Conservation (phyloP, 2,888 invertebrate species). For the Xestia xanthographa region DNA sequence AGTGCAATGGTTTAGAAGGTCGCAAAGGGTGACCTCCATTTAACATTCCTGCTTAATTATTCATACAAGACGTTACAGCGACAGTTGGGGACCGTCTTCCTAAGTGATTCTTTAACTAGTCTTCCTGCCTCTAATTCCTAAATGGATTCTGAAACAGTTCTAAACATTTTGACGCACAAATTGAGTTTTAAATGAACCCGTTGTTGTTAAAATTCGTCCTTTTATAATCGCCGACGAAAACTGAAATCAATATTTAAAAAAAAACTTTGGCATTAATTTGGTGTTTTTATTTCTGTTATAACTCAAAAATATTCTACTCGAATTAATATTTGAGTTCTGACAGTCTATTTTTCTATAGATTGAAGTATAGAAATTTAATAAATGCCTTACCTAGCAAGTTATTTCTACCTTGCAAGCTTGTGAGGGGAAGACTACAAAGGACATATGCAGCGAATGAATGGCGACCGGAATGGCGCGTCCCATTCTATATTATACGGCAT, state of each 20-base stretch:
- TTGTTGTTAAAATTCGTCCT: not conserved
- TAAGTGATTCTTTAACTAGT: constrained; percentile 4
- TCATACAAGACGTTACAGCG: constrained; percentile 21
- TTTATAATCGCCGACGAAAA: not conserved
- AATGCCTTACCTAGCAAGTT: constrained; percentile 12
- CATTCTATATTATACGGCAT: constrained; percentile 13
- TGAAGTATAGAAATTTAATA: constrained; percentile 2
- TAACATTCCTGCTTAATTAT: constrained; percentile 35
- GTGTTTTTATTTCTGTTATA: not conserved
- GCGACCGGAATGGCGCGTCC: constrained; percentile 2
- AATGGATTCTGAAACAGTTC: not conserved
- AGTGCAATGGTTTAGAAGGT: constrained; percentile 12
- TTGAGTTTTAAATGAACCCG: too few species aligned
- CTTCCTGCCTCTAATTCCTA: not conserved
- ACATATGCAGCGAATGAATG: constrained; percentile 18
- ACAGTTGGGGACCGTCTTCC: constrained; percentile 1
- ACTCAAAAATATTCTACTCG: too few species aligned
- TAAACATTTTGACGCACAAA: not conserved
- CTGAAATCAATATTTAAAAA: too few species aligned
- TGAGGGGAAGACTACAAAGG: constrained; percentile 22
- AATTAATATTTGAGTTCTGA: too few species aligned
- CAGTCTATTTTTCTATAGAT: not conserved
- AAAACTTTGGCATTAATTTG: not conserved
- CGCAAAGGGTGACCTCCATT: constrained; percentile 2
- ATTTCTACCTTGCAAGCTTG: constrained; percentile 7